phyloP scores from a whole-genome alignment of 1,140 invertebrate genomes.

The Trachymyrmex cornetzi region DNA sequence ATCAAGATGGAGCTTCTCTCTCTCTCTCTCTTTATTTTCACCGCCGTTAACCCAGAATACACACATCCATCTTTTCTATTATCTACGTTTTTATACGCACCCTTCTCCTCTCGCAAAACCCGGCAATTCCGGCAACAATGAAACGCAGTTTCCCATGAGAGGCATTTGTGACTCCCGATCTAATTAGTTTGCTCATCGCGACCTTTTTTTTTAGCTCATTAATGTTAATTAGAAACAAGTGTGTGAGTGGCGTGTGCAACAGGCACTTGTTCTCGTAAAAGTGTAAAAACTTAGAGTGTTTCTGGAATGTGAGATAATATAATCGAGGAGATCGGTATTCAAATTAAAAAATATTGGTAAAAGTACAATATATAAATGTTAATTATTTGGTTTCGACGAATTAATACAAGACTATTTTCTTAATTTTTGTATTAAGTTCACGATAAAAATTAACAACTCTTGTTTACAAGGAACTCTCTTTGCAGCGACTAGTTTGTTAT shows the following conservation, averaged over 20 bases:
- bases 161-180: conserved; percentile 47
- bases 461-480: neutral
- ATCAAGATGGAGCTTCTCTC: conserved; percentile 11
- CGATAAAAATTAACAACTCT: neutral
- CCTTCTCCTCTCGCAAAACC: neutral
- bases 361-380: neutral
- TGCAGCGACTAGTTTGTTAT: neutral
- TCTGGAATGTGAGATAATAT: conserved; percentile 14
- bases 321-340: neutral
- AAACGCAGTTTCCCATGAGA: conserved; percentile 50
- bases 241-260: neutral
- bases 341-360: neutral
- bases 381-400: conserved; percentile 7
- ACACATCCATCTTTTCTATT: conserved; percentile 50
- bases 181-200: conserved; percentile 44
- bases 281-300: neutral
- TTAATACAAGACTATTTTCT: neutral
- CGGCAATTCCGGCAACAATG: conserved; percentile 54
- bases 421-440: neutral
- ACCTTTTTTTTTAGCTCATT: conserved; percentile 49
- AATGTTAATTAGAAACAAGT: conserved; percentile 27
- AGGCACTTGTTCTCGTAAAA: neutral
- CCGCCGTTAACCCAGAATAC: conserved; percentile 64
- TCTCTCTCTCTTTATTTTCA: conserved; percentile 55
- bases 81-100: conserved; percentile 42